phyloP scores from a whole-genome alignment of 2,888 invertebrate species.

The Hylaea fasciaria region DNA sequence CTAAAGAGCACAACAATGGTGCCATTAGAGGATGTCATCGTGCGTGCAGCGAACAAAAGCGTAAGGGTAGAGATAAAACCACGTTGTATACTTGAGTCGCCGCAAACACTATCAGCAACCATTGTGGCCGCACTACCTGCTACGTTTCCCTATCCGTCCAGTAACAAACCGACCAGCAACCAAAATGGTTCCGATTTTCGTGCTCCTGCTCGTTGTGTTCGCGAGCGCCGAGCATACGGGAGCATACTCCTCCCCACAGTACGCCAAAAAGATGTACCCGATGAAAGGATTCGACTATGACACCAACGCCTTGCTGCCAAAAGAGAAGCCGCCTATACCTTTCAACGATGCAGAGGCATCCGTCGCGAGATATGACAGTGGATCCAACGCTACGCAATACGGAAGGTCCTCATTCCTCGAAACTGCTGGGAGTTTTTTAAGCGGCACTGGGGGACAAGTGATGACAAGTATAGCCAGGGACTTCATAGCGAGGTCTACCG shows the following conservation, averaged over 20 bases:
- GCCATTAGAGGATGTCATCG: constrained; percentile 80
- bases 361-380: constrained; percentile 63
- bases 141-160: constrained; percentile 60
- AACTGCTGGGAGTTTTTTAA: constrained; percentile 73
- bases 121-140: constrained; percentile 49
- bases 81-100: constrained; percentile 56
- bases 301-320: constrained; percentile 66
- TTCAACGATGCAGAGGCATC: constrained; percentile 60
- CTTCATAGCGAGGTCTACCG: constrained; percentile 87
- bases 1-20: constrained; percentile 64
- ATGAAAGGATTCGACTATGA: constrained; percentile 62
- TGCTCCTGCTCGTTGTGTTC: constrained; percentile 51
- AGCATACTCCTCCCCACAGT: constrained; percentile 82
- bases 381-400: constrained; percentile 62
- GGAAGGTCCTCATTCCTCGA: constrained; percentile 71
- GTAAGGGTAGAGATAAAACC: constrained; percentile 79
- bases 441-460: constrained; percentile 80
- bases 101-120: constrained; percentile 62
- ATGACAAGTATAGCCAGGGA: constrained; percentile 87
- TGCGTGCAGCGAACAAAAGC: constrained; percentile 82
- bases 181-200: constrained; percentile 66
- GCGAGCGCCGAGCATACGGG: constrained; percentile 71
- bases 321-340: constrained; percentile 60
- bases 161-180: constrained; percentile 48
- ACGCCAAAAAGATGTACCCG: constrained; percentile 80